These are phyloP conservation scores for Deroptyus accipitrinus DNA, from an alignment of 2,113 vertebrate species.

Conservation along the genomic window DNA sequence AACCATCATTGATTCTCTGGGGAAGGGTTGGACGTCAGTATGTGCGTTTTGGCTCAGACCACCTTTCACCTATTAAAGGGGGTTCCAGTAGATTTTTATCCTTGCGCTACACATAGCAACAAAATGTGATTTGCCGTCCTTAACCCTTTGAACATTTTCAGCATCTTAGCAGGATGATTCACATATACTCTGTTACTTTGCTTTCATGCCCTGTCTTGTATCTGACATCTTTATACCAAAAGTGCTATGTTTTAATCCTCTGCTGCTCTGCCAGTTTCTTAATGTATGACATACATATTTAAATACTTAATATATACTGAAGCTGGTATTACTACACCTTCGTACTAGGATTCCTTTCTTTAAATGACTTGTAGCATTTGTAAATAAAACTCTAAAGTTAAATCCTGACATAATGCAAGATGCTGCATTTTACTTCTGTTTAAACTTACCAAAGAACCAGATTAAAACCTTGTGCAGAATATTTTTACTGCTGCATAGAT, in stretches of 20 bases:
- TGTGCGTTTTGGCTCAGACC: conserved; percentile 70
- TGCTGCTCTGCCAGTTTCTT: background rate
- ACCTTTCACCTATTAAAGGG: conserved; percentile 73
- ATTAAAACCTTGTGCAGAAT: background rate
- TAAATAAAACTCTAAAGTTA: background rate
- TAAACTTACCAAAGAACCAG: background rate
- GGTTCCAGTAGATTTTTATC: conserved; percentile 62
- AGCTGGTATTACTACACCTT: background rate
- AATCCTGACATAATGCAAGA: background rate
- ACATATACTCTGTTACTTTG: background rate
- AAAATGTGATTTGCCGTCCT: conserved; percentile 66
- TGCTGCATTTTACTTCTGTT: background rate
- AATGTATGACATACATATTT: background rate
- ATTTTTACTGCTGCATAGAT: background rate
- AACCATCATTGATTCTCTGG: conserved; percentile 71
- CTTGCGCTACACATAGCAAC: conserved; percentile 73
- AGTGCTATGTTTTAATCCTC: conserved; percentile 6
- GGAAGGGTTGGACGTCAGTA: conserved; percentile 71
- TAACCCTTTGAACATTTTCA: conserved; percentile 69
- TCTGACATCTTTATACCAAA: conserved; percentile 12
- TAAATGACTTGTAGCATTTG: background rate
- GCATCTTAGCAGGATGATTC: conserved; percentile 11
- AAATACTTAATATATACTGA: conserved; percentile 13
- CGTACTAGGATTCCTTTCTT: background rate
- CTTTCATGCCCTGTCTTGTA: background rate